Conservation (phyloP, 2,113 vertebrate species). For the Tetraodon nigroviridis region DNA sequence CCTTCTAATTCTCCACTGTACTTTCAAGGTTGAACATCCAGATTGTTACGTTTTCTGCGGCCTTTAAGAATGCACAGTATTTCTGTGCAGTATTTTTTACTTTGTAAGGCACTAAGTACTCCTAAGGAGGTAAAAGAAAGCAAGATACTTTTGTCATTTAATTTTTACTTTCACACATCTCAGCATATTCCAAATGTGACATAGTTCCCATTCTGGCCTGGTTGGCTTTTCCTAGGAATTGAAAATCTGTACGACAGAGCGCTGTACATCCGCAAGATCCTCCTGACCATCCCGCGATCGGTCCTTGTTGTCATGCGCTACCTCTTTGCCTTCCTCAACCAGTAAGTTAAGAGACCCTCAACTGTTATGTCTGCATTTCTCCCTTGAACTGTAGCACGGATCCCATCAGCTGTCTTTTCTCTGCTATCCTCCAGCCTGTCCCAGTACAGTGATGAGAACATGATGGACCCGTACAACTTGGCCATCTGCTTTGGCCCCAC, state of each 20-base stretch:
- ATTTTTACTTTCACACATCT: background rate
- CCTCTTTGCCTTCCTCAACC: constrained; percentile 97
- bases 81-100: too few species aligned
- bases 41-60: background rate
- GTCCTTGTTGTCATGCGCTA: constrained; percentile 97
- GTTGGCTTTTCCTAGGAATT: constrained; percentile 77
- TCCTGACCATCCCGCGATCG: constrained; percentile 90
- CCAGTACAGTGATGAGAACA: constrained; percentile 98
- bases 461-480: constrained; percentile 98
- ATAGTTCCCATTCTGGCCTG: background rate
- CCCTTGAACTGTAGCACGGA: background rate
- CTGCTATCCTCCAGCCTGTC: constrained; percentile 78
- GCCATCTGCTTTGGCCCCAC: constrained; percentile 98
- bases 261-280: constrained; percentile 92
- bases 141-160: background rate
- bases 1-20: constrained; percentile 2
- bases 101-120: too few species aligned
- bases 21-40: constrained; percentile 4
- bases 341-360: constrained; percentile 78
- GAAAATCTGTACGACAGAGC: constrained; percentile 97
- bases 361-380: background rate
- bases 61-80: too few species aligned
- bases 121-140: background rate
- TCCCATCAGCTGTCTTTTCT: background rate
- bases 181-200: too few species aligned